Percentiles rank a stretch among this genome's conserved stretches.
Evolutionary conservation across 1,140 invertebrate genomes (phyloP).

Genomic region (Drosophila yakuba): DNA sequence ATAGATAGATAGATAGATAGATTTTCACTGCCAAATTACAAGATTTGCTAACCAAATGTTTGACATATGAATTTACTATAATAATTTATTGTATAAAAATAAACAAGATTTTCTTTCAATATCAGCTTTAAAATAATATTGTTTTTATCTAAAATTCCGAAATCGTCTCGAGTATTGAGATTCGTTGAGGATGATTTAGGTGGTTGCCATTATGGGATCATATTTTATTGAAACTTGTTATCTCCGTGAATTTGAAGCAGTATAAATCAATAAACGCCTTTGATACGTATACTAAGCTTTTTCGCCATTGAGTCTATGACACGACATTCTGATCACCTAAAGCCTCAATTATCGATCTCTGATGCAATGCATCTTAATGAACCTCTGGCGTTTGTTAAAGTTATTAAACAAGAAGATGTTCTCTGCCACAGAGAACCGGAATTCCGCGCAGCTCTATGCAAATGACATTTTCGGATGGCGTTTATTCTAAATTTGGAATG

Average conservation of each 20-base stretch:
- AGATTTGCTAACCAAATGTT: too few relatives aligned
- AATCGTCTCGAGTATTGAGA: neutral
- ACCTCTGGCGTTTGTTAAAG: constrained; percentile 1
- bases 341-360: constrained; percentile 18
- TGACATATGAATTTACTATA: neutral
- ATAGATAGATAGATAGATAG: too few relatives aligned
- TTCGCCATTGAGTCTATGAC: constrained; percentile 17
- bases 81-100: neutral
- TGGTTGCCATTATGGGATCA: neutral
- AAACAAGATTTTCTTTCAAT: too few relatives aligned
- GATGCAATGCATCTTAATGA: constrained; percentile 57
- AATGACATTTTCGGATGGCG: constrained; percentile 24
- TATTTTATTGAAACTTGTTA: constrained; percentile 18
- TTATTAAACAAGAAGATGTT: constrained; percentile 18
- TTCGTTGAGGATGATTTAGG: constrained; percentile 1
- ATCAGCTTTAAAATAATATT: constrained; percentile 3
- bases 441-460: constrained; percentile 29
- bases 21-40: too few relatives aligned
- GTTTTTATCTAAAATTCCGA: constrained; percentile 17
- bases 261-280: neutral
- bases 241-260: neutral
- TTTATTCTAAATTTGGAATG: constrained; percentile 22
- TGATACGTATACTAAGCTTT: constrained; percentile 1
- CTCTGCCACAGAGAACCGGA: constrained; percentile 27
- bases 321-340: constrained; percentile 22